These are phyloP conservation scores for Rhamphomyia laevipes DNA, from an alignment of 2,888 invertebrate genomes.

Conservation along the genomic window DNA sequence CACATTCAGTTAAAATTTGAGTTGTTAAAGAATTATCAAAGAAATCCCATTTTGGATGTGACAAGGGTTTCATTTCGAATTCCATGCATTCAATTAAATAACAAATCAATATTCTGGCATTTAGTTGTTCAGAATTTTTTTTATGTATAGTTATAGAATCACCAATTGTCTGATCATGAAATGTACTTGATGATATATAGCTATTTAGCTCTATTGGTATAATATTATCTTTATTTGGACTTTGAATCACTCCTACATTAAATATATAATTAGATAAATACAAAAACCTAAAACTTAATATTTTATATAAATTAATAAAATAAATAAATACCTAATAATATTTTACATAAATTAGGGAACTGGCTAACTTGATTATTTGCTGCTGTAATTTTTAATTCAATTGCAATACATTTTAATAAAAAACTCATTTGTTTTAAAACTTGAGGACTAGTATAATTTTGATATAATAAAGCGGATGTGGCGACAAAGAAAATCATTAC, in stretches of 20 bases:
- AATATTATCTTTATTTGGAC: slow-evolving; percentile 24
- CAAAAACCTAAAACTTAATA: too few relatives aligned
- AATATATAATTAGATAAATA: not conserved
- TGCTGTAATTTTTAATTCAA: slow-evolving; percentile 60
- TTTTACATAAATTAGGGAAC: slow-evolving; percentile 39
- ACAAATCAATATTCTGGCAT: slow-evolving; percentile 40
- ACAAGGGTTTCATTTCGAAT: slow-evolving; percentile 40
- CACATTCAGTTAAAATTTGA: slow-evolving; percentile 44
- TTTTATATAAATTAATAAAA: too few relatives aligned
- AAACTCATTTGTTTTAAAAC: slow-evolving; percentile 54
- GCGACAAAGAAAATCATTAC: too few relatives aligned
- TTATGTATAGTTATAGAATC: slow-evolving; percentile 12
- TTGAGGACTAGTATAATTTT: slow-evolving; percentile 26
- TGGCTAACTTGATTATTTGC: slow-evolving; percentile 48
- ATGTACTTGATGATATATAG: slow-evolving; percentile 17
- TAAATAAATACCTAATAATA: slow-evolving; percentile 29
- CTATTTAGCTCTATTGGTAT: slow-evolving; percentile 27
- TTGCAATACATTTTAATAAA: slow-evolving; percentile 62
- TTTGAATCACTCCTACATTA: slow-evolving; percentile 21
- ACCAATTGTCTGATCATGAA: slow-evolving; percentile 10
- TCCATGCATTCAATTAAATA: slow-evolving; percentile 45
- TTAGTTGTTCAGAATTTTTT: slow-evolving; percentile 19
- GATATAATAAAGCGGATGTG: too few relatives aligned
- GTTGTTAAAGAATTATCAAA: slow-evolving; percentile 53
- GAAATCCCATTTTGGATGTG: slow-evolving; percentile 52